Conservation (phyloP, 1,140 invertebrate genomes). For the Neoseiulus cucumeris region DNA sequence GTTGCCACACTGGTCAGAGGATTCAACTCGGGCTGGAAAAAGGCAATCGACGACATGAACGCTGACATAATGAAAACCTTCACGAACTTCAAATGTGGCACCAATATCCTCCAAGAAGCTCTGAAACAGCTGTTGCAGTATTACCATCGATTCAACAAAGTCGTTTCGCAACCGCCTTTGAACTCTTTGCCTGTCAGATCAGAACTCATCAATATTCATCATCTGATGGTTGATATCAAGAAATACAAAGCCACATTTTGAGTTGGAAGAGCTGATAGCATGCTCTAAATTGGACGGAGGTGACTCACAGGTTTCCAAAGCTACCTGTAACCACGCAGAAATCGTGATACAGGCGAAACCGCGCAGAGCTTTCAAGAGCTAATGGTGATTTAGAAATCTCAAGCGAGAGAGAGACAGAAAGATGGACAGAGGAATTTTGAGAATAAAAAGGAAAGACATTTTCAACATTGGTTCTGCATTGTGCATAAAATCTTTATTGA, state of each 20-base stretch:
- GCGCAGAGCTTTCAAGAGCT: no score
- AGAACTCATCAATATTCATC: slow-evolving; percentile 91
- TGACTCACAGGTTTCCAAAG: no score
- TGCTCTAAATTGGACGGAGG: no score
- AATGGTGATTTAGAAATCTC: no score
- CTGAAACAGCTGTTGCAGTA: slow-evolving; percentile 90
- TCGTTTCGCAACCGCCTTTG: slow-evolving; percentile 52
- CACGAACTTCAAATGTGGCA: slow-evolving; percentile 84
- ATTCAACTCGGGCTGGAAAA: slow-evolving; percentile 83
- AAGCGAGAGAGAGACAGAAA: no score
- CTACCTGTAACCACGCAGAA: no score
- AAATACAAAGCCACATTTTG: slow-evolving; percentile 77
- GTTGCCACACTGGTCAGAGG: slow-evolving; percentile 59
- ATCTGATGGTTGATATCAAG: slow-evolving; percentile 97
- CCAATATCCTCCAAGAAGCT: slow-evolving; percentile 64
- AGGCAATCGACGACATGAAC: slow-evolving; percentile 79
- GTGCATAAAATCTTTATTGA: no score
- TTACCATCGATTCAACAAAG: slow-evolving; percentile 90
- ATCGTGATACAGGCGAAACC: no score
- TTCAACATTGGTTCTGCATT: no score
- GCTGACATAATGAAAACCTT: slow-evolving; percentile 82
- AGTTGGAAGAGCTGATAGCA: no score
- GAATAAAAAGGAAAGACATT: no score
- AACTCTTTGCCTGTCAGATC: slow-evolving; percentile 45
- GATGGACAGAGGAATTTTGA: no score